Conservation (phyloP, 1,140 invertebrate genomes). For the Zaprionus tsacasi region DNA sequence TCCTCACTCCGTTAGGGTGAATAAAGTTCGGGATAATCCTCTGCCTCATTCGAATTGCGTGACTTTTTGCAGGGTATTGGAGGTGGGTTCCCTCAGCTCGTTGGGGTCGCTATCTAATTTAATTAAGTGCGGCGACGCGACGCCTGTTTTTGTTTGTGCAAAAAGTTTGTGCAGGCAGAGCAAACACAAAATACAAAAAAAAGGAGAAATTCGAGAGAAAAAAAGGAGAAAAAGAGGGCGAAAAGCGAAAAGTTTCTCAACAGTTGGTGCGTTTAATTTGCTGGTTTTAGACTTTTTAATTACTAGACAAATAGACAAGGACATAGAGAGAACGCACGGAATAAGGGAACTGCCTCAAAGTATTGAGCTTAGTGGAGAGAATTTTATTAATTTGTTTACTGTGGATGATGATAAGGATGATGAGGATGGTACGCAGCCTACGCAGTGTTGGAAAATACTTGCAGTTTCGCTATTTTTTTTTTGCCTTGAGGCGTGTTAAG, state of each 20-base stretch:
- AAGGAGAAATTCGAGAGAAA: constrained; percentile 37
- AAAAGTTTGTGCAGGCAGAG: constrained; percentile 38
- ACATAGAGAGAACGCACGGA: not conserved
- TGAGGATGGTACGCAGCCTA: constrained; percentile 20
- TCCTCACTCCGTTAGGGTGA: not conserved
- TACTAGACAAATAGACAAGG: constrained; percentile 75
- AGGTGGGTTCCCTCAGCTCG: constrained; percentile 51
- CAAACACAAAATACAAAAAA: not conserved
- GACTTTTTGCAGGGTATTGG: constrained; percentile 56
- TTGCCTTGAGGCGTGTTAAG: not conserved
- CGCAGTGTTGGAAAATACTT: not conserved
- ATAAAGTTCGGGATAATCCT: not conserved
- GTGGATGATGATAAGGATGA: no score
- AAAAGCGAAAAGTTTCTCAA: constrained; percentile 53
- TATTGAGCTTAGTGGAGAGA: constrained; percentile 39
- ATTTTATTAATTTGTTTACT: constrained; percentile 66
- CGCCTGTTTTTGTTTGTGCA: constrained; percentile 67
- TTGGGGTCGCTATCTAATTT: constrained; percentile 65
- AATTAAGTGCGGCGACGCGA: constrained; percentile 77
- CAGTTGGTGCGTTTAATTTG: constrained; percentile 78
- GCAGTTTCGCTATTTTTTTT: not conserved
- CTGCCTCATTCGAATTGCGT: constrained; percentile 33
- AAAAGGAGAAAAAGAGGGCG: constrained; percentile 29
- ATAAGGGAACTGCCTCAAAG: not conserved
- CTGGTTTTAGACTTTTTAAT: constrained; percentile 82